Evolutionary conservation across 1,140 invertebrate species (phyloP), one percentile per base, ranked within the genome.

Genomic region (Lysiphlebus fabarum): DNA sequence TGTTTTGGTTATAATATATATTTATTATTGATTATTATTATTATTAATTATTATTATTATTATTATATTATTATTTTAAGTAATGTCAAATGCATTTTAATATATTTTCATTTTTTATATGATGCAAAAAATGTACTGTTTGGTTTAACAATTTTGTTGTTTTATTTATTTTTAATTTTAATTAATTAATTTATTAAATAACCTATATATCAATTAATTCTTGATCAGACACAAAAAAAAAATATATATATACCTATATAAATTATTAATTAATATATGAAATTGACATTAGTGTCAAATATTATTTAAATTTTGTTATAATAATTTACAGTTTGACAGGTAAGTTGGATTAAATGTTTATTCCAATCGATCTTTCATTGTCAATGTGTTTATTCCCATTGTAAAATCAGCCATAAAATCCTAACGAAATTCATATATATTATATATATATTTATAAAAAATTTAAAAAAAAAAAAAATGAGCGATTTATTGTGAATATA

Each of bases 61-160:
- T 67, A 70, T 73, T 70, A 70, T 67, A 72, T 69, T 70, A 74
- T 70, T 71, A 73, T 72, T 75, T 65, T 73, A 77, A 72, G 69
- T 71, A 71, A 77, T 72, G 70, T 74, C 74, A 78, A 78, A 78
- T 79, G 75, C 76, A 75, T 77, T 77, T 77, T 78, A 78, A 79
- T 78, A 79, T 78, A 79, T 79, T 79, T 78, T 78, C 76, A 79
- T 72, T 78, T 77, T 51, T 77, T 76, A 76, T 79, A 78, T 73
- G 71, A 73, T 75, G 77, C 69, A 72, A 36, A 51, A 79, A 74
- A 78, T 79, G 76, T 79, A 77, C 72, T 78, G 76, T 78, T 79
- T 79, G 74, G 73, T 79, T 78, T 75, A 79, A 78, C 76, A 73
- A 79, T 71, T 77, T 65, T 65, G 67, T 69, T 77, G 74, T 77